These are phyloP conservation scores for Rhipidura dahli DNA, from an alignment of 2,113 vertebrate genomes.

Conservation along the genomic window DNA sequence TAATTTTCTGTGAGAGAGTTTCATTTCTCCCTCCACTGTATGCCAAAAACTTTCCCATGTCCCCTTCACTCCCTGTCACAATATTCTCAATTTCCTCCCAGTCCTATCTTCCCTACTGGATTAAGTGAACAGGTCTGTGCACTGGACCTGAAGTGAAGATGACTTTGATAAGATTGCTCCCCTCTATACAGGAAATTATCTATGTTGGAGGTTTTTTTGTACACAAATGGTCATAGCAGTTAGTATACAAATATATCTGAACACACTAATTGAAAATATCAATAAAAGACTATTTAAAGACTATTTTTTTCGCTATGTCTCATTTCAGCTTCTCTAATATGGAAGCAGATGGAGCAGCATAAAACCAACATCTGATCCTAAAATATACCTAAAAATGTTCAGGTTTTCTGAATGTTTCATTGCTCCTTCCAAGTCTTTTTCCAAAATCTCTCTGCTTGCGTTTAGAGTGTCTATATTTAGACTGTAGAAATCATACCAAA, in stretches of 20 bases:
- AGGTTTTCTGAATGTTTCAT: conserved; percentile 3
- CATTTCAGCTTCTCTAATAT: not conserved
- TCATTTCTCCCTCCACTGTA: not conserved
- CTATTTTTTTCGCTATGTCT: not conserved
- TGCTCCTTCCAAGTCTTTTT: not conserved
- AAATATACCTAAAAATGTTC: conserved; percentile 1
- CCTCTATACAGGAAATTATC: not conserved
- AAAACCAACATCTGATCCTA: conserved; percentile 15
- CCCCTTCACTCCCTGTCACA: not conserved
- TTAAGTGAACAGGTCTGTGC: not conserved
- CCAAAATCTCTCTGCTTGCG: not conserved
- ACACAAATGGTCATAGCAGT: not conserved
- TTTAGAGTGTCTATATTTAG: not conserved
- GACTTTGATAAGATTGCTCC: not conserved
- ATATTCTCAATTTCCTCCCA: not conserved
- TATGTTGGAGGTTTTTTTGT: accelerated
- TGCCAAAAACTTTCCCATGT: not conserved
- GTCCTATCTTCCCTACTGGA: not conserved
- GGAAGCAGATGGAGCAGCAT: conserved; percentile 6
- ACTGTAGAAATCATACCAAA: not conserved
- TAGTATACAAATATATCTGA: not conserved
- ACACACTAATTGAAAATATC: not conserved
- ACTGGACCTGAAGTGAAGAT: not conserved
- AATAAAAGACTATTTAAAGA: not conserved
- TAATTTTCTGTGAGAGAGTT: not conserved